A percentile compares a stretch with the other conserved stretches of the same genome.
These are phyloP conservation scores for Crioceris asparagi DNA, from an alignment of 2,888 invertebrate genomes.

Conservation along the genomic window DNA sequence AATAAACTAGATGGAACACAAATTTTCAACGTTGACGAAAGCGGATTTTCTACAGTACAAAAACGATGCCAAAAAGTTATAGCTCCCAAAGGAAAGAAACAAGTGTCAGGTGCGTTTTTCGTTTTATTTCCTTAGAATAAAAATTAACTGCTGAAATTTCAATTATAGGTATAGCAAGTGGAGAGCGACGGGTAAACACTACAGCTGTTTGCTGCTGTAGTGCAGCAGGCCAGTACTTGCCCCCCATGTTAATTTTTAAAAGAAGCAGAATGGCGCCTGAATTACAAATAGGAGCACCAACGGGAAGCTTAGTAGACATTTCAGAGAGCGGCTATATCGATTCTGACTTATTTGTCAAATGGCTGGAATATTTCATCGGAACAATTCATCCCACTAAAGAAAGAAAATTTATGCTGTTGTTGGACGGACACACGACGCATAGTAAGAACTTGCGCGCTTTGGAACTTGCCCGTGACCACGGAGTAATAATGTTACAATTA, in stretches of 20 bases:
- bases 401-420: slow-evolving; percentile 7
- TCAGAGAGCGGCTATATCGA: slow-evolving; percentile 10
- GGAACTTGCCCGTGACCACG: slow-evolving; percentile 2
- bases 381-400: slow-evolving; percentile 3
- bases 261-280: not conserved
- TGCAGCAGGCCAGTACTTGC: not conserved
- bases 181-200: slow-evolving; percentile 18
- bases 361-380: slow-evolving; percentile 9
- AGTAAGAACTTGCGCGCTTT: slow-evolving; percentile 6
- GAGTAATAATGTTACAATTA: slow-evolving; percentile 6
- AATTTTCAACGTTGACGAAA: not conserved
- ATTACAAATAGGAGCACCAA: not conserved
- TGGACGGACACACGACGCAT: slow-evolving; percentile 11
- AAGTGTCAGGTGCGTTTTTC: slow-evolving; percentile 14
- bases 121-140: too few relatives aligned
- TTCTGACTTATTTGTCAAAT: slow-evolving; percentile 7
- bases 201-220: slow-evolving; percentile 9
- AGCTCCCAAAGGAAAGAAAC: slow-evolving; percentile 15
- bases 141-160: too few relatives aligned
- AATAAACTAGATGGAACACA: slow-evolving; percentile 7
- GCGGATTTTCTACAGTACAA: slow-evolving; percentile 15
- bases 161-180: too few relatives aligned
- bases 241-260: slow-evolving; percentile 1
- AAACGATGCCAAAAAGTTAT: slow-evolving; percentile 18
- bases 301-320: slow-evolving; percentile 1